Conservation (phyloP, 1,140 invertebrate genomes). For the Drosophila varians region DNA sequence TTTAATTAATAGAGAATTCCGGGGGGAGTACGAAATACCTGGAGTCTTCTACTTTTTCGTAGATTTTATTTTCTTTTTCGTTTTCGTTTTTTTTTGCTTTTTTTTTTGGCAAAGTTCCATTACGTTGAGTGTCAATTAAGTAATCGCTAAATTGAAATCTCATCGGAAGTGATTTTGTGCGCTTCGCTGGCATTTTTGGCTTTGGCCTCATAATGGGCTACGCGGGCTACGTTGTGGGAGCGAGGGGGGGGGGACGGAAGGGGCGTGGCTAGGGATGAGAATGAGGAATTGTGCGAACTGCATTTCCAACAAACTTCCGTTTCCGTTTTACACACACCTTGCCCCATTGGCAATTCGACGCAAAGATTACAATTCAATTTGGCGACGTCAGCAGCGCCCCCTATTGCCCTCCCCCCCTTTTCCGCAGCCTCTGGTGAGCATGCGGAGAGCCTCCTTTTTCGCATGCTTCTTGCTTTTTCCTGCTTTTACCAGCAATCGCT, state of each 20-base stretch:
- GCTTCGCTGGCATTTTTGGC: slow-evolving; percentile 53
- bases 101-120: slow-evolving; percentile 61
- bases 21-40: slow-evolving; percentile 14
- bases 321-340: slow-evolving; percentile 53
- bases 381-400: slow-evolving; percentile 52
- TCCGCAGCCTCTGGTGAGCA: too few species aligned
- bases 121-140: slow-evolving; percentile 80
- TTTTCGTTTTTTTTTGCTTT: slow-evolving; percentile 3
- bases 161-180: slow-evolving; percentile 80
- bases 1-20: slow-evolving; percentile 42
- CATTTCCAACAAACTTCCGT: slow-evolving; percentile 77
- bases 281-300: slow-evolving; percentile 45
- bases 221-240: slow-evolving; percentile 1
- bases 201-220: slow-evolving; percentile 51
- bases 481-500: slow-evolving; percentile 36
- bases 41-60: neutral
- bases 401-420: neutral
- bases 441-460: too few species aligned
- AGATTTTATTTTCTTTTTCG: neutral
- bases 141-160: slow-evolving; percentile 80
- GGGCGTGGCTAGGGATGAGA: slow-evolving; percentile 5
- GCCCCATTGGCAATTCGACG: neutral
- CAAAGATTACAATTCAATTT: slow-evolving; percentile 64
- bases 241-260: neutral
- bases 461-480: slow-evolving; percentile 14